Conservation (phyloP, 2,888 invertebrate genomes). For the Amphipoea oculea region DNA sequence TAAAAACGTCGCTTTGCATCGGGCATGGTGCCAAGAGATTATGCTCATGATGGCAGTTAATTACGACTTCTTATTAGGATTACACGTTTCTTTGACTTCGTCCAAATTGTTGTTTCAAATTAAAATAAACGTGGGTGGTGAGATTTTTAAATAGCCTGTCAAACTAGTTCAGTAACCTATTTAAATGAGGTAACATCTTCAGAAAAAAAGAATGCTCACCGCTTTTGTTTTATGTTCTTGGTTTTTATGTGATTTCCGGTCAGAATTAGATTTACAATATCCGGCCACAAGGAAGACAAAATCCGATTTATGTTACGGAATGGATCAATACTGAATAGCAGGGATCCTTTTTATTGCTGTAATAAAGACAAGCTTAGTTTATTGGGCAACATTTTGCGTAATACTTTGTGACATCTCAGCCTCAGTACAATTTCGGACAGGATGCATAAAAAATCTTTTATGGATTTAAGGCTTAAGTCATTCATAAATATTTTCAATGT, state of each 20-base stretch:
- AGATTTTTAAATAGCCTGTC: conserved; percentile 50
- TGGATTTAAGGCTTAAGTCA: conserved; percentile 19
- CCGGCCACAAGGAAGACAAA: conserved; percentile 26
- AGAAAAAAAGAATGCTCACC: conserved; percentile 36
- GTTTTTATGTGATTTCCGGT: conserved; percentile 58
- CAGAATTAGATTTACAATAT: conserved; percentile 38
- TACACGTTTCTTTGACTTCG: conserved; percentile 44
- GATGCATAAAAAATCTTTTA: conserved; percentile 50
- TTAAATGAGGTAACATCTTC: conserved; percentile 61
- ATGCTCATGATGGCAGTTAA: conserved; percentile 60
- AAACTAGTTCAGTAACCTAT: conserved; percentile 68
- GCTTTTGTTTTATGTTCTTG: conserved; percentile 43
- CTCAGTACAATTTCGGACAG: conserved; percentile 44
- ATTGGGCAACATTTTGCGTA: conserved; percentile 51
- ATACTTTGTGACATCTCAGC: conserved; percentile 49
- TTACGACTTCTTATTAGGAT: conserved; percentile 66
- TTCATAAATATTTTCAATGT: conserved; percentile 44
- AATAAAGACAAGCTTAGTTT: conserved; percentile 50
- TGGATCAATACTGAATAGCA: conserved; percentile 47
- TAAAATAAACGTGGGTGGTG: conserved; percentile 40
- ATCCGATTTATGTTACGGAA: conserved; percentile 44
- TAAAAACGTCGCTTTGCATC: conserved; percentile 63
- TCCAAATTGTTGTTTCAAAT: conserved; percentile 35
- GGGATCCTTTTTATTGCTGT: conserved; percentile 49
- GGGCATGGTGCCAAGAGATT: conserved; percentile 72